phyloP scores from a whole-genome alignment of 1,140 invertebrate species.

The Mya arenaria region DNA sequence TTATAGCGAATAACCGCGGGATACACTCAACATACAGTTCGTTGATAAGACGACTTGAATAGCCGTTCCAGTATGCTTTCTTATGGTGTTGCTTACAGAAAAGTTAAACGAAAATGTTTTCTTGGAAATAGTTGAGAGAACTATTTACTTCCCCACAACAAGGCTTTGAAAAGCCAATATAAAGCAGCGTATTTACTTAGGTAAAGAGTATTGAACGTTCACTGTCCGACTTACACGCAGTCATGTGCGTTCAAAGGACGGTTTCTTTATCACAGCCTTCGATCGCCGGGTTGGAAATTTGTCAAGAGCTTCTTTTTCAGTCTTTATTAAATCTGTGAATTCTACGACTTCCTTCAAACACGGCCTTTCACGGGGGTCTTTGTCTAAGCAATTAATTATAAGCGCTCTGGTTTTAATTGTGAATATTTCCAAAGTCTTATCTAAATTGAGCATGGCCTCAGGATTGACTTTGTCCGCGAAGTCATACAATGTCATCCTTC shows the following conservation, averaged over 20 bases:
- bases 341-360: slow-evolving; percentile 32
- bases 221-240: background rate
- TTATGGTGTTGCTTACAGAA: background rate
- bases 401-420: slow-evolving; percentile 31
- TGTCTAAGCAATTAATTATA: slow-evolving; percentile 27
- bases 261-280: background rate
- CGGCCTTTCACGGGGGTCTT: background rate
- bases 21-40: too few relatives aligned
- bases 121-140: background rate
- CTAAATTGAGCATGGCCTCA: slow-evolving; percentile 55
- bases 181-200: background rate
- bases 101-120: background rate
- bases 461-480: slow-evolving; percentile 58
- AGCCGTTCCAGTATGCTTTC: background rate
- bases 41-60: background rate
- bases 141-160: background rate
- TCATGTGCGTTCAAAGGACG: background rate
- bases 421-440: slow-evolving; percentile 12
- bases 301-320: slow-evolving; percentile 8
- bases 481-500: slow-evolving; percentile 49
- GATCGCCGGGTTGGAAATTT: slow-evolving; percentile 12
- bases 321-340: slow-evolving; percentile 20
- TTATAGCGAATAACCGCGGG: too few relatives aligned
- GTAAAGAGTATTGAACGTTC: background rate
- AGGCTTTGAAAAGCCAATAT: too few relatives aligned